Evolutionary conservation across 2,797 vertebrate species (phyloP), one percentile per base, ranked within the genome.

Genomic region (Labroides dimidiatus): DNA sequence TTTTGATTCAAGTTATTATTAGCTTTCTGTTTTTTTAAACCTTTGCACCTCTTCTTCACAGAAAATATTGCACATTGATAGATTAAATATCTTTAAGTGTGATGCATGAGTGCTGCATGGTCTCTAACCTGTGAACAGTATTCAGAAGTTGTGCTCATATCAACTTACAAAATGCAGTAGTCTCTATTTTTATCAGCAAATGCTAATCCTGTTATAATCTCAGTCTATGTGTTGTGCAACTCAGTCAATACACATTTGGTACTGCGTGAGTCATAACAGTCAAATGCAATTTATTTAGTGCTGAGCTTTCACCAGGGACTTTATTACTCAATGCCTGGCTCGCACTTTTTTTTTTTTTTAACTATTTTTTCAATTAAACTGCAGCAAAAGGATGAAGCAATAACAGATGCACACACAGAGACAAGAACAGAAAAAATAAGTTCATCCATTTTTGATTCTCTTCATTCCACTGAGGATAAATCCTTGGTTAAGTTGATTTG

Each of bases 221-320:
- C 33, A 30, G 14, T 56, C 15, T 15, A 14, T 74, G 41, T 74
- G 51, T 61, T 54, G 43, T 42, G 71, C 44, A 57, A 37, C 36
- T 74, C 24, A 37, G n/a, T 71, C 74, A 23, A 66, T 81, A 56
- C 57, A 66, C 52, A 41, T 72, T 42, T 56, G 48, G 62, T 72
- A 37, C 44, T 23, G 24, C 20, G 52, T 60, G 23, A 62, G 10
- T 54, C 33, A 1, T 14, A 30, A 13, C 15, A 68, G 55, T 75
- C 59, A 47, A 55, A 54, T 51, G 53, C 33, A 75, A 41, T 70
- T 71, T 42, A 69, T 61, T 27, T 43, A 36, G 6, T 3, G 12
- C 11, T 69, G 62, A 59, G 50, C 3, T 72, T 65, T 80, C 63
- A 75, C 13, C 17, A 14, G 23, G 27, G 17, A 77, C 21, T 48